Evolutionary conservation across 1,140 invertebrate species (phyloP).

Genomic region (Penaeus vannamei): DNA sequence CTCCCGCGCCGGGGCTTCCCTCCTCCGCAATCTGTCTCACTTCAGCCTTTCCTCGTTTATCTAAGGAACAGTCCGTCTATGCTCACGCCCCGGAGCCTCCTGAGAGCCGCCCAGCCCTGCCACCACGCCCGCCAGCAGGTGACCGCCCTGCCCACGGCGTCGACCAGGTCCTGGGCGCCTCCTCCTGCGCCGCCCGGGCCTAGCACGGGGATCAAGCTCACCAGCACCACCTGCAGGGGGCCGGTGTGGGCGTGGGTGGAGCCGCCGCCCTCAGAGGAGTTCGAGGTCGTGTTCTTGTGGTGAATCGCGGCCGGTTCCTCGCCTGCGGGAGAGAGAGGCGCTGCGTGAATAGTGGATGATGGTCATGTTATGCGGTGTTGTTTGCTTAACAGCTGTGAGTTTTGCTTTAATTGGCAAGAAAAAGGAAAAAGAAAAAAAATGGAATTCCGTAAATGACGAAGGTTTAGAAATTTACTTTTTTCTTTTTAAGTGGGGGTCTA

Average conservation of each 20-base stretch:
- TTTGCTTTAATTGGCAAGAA: too few relatives aligned
- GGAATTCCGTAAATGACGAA: too few relatives aligned
- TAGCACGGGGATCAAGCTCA: conserved; percentile 10
- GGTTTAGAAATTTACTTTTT: conserved; percentile 70
- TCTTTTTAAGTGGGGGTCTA: background rate
- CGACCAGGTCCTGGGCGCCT: background rate
- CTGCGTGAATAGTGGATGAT: background rate
- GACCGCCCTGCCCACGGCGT: conserved; percentile 9
- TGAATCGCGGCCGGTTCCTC: conserved; percentile 66
- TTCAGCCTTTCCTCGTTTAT: too few relatives aligned
- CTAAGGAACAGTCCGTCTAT: background rate
- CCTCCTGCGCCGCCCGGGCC: background rate
- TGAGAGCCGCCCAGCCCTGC: background rate
- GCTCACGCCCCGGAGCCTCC: background rate
- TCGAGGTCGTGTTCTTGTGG: conserved; percentile 65
- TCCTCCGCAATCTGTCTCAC: too few relatives aligned
- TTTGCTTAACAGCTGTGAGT: too few relatives aligned
- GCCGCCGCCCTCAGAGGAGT: conserved; percentile 27
- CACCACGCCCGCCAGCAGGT: conserved; percentile 2
- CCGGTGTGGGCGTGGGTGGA: background rate
- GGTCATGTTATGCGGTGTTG: too few relatives aligned
- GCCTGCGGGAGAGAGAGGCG: conserved; percentile 27
- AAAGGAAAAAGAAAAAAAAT: too few relatives aligned
- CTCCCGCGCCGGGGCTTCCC: too few relatives aligned
- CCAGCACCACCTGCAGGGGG: conserved; percentile 25